Evolutionary conservation across 2,797 vertebrate genomes (phyloP).

Genomic region (Enteromius anoplus): DNA sequence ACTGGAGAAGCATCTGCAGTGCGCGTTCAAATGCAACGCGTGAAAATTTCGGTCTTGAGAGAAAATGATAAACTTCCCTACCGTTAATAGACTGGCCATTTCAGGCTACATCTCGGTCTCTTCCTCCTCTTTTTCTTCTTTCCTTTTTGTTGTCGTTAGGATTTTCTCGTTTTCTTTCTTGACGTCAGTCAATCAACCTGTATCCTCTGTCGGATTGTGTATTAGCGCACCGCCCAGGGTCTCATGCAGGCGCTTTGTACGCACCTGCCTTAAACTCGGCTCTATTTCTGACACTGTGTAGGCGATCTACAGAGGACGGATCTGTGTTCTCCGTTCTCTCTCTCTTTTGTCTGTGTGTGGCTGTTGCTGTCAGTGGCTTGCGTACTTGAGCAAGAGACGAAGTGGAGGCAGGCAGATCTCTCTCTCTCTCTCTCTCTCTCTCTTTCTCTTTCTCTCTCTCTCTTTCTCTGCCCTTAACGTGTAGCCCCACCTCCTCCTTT

Average conservation of each 20-base stretch:
- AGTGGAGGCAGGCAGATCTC: constrained; percentile 42
- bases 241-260: constrained; percentile 68
- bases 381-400: constrained; percentile 52
- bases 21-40: not conserved
- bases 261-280: constrained; percentile 60
- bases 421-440: constrained; percentile 38
- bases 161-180: constrained; percentile 53
- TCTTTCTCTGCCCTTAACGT: constrained; percentile 8
- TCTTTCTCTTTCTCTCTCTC: not conserved
- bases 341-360: constrained; percentile 33
- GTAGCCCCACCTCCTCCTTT: constrained; percentile 36
- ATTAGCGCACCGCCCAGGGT: constrained; percentile 65
- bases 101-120: constrained; percentile 54
- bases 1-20: constrained; percentile 1
- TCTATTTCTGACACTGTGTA: constrained; percentile 70
- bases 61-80: constrained; percentile 67
- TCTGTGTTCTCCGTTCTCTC: constrained; percentile 61
- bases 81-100: constrained; percentile 66
- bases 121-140: constrained; percentile 29
- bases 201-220: constrained; percentile 56
- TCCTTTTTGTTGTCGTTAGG: constrained; percentile 42
- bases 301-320: constrained; percentile 68
- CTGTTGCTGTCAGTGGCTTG: constrained; percentile 55
- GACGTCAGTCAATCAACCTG: constrained; percentile 46
- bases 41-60: constrained; percentile 16